Conservation (phyloP, 1,140 invertebrate genomes). For the Hetaerina americana region DNA sequence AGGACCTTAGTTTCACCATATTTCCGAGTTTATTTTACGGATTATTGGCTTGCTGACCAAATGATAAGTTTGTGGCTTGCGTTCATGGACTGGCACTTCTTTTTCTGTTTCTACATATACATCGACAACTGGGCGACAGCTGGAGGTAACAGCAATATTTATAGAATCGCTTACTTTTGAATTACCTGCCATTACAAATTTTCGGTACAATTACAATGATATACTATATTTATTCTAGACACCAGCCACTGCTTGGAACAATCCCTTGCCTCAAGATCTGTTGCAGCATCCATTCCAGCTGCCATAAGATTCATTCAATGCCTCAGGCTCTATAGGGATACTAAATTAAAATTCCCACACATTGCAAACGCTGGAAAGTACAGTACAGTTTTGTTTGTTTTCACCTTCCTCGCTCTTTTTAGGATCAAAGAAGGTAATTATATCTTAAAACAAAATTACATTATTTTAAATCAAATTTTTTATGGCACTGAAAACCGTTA, state of each 20-base stretch:
- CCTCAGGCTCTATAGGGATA: slow-evolving; percentile 80
- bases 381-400: slow-evolving; percentile 91
- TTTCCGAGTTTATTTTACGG: slow-evolving; percentile 90
- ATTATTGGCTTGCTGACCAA: slow-evolving; percentile 99
- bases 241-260: slow-evolving; percentile 13
- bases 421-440: slow-evolving; percentile 45
- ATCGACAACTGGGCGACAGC: slow-evolving; percentile 64
- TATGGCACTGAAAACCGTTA: no score
- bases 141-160: no score
- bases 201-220: neutral
- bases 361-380: slow-evolving; percentile 97
- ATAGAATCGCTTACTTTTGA: neutral
- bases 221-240: neutral
- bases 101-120: slow-evolving; percentile 68
- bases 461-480: no score
- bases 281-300: slow-evolving; percentile 84
- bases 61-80: slow-evolving; percentile 84
- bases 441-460: no score
- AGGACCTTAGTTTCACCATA: slow-evolving; percentile 84
- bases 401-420: slow-evolving; percentile 70
- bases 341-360: slow-evolving; percentile 85
- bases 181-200: neutral
- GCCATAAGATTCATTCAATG: slow-evolving; percentile 98
- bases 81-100: slow-evolving; percentile 88
- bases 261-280: slow-evolving; percentile 36